Conservation (phyloP, 2,113 vertebrate genomes). For the Rhizomys pruinosus region DNA sequence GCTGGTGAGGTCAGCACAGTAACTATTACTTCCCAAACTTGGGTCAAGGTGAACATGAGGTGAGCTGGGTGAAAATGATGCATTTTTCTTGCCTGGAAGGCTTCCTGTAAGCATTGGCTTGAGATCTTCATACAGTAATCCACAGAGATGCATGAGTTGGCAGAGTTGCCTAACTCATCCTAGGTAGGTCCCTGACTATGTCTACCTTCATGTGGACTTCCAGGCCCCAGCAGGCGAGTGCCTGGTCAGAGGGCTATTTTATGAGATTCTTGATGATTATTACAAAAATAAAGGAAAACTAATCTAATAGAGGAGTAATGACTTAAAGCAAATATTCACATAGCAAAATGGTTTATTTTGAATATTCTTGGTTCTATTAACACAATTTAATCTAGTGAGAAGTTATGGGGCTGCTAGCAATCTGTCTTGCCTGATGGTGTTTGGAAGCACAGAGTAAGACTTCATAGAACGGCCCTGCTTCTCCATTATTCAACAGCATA, state of each 20-base stretch:
- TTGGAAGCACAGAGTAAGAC: constrained; percentile 20
- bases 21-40: not conserved
- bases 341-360: constrained; percentile 67
- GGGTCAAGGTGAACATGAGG: not conserved
- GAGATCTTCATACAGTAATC: not conserved
- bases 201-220: not conserved
- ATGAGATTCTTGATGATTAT: not conserved
- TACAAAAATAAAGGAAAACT: constrained; percentile 38
- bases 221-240: not conserved
- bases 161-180: not conserved
- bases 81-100: not conserved
- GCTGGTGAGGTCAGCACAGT: not conserved
- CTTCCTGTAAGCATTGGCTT: not conserved
- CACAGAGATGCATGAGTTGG: not conserved
- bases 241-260: not conserved
- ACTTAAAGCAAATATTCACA: constrained; percentile 59
- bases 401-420: constrained; percentile 59
- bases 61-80: rapidly evolving
- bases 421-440: constrained; percentile 62
- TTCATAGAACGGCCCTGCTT: constrained; percentile 41
- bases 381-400: constrained; percentile 74
- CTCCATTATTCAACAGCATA: constrained; percentile 32
- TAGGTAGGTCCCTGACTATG: not conserved
- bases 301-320: constrained; percentile 57
- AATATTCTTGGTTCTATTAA: constrained; percentile 67